phyloP scores from a whole-genome alignment of 1,140 invertebrate genomes.

The Galleria mellonella region DNA sequence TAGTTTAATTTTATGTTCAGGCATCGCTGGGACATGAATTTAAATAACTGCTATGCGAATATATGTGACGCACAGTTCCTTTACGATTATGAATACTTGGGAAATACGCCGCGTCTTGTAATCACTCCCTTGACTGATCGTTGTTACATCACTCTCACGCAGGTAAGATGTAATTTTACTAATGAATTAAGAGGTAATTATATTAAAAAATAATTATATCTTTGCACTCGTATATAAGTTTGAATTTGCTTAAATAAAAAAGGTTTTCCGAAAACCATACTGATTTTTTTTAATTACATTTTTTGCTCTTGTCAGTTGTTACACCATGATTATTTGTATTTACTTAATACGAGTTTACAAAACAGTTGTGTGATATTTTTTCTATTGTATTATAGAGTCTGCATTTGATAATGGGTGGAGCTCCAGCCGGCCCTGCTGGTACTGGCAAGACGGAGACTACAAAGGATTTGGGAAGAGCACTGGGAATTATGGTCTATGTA shows the following conservation, averaged over 20 bases:
- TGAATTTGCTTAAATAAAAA: too few relatives aligned
- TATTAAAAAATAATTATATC: too few relatives aligned
- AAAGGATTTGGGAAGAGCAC: constrained; percentile 91
- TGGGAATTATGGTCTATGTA: constrained; percentile 96
- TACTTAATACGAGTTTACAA: constrained; percentile 16
- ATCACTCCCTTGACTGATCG: constrained; percentile 93
- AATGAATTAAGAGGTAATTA: neutral
- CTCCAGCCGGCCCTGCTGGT: constrained; percentile 90
- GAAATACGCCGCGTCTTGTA: constrained; percentile 90
- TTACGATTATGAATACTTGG: constrained; percentile 97
- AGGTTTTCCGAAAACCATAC: too few relatives aligned
- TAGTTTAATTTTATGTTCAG: constrained; percentile 14
- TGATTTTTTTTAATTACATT: too few relatives aligned
- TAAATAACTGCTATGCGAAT: constrained; percentile 91
- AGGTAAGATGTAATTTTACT: constrained; percentile 71
- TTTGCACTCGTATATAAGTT: too few relatives aligned
- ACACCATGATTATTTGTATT: too few relatives aligned
- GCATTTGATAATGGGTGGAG: constrained; percentile 94
- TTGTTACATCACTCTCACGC: constrained; percentile 93
- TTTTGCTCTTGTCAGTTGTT: too few relatives aligned
- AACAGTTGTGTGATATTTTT: constrained; percentile 9
- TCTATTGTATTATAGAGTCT: constrained; percentile 77
- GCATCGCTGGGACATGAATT: constrained; percentile 89
- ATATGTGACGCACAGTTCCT: constrained; percentile 93
- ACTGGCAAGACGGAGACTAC: constrained; percentile 96